Percentiles rank a stretch among this genome's conserved stretches.
Conservation (phyloP, 2,888 invertebrate species). For the Spodoptera picta region DNA sequence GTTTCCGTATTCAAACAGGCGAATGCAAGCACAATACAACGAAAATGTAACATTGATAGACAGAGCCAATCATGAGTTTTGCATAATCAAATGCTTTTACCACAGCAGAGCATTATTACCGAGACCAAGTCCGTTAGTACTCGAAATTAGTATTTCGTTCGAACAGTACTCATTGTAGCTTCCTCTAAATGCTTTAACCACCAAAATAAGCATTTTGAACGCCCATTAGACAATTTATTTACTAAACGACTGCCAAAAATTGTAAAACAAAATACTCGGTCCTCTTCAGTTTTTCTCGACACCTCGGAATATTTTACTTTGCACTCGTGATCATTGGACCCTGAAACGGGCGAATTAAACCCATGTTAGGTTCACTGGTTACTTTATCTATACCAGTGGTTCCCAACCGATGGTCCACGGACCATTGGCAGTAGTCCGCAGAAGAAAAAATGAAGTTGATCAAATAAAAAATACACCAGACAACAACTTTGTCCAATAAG, state of each 20-base stretch:
- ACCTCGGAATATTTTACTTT: slow-evolving; percentile 23
- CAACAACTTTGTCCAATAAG: no score
- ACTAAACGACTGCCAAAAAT: slow-evolving; percentile 27
- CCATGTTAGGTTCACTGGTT: slow-evolving; percentile 49
- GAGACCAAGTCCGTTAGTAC: slow-evolving; percentile 20
- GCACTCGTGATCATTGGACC: slow-evolving; percentile 27
- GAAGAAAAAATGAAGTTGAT: no score
- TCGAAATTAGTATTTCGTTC: slow-evolving; percentile 37
- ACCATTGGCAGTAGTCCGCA: no score
- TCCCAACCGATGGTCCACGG: no score
- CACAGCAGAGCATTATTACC: slow-evolving; percentile 31
- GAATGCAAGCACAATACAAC: slow-evolving; percentile 4
- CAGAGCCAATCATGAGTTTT: slow-evolving; percentile 43
- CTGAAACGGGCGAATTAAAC: slow-evolving; percentile 41
- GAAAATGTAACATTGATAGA: slow-evolving; percentile 36
- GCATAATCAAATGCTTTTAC: slow-evolving; percentile 46
- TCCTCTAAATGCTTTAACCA: slow-evolving; percentile 22
- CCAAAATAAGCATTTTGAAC: slow-evolving; percentile 24
- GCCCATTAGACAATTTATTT: slow-evolving; percentile 37
- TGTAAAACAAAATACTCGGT: slow-evolving; percentile 23
- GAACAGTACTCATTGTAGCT: slow-evolving; percentile 17
- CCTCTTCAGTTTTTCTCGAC: slow-evolving; percentile 21
- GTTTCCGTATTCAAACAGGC: slow-evolving; percentile 23
- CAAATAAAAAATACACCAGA: no score
- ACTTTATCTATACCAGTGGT: slow-evolving; percentile 51